Conservation (phyloP, 2,797 vertebrate genomes). For the Ctenopoma multispine region DNA sequence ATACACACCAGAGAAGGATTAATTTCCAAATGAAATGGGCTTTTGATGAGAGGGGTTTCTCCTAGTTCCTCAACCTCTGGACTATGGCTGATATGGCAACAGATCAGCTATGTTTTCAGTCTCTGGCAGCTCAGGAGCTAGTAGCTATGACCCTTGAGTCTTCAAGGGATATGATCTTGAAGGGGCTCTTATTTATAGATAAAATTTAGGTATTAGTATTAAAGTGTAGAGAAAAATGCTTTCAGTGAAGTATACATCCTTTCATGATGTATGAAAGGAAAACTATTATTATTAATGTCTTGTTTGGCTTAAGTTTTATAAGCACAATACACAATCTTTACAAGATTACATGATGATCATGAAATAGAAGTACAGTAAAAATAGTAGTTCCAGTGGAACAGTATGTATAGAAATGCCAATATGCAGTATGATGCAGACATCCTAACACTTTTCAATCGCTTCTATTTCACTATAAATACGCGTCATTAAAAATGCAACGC, state of each 20-base stretch:
- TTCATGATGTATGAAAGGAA: background rate
- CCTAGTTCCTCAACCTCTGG: conserved; percentile 13
- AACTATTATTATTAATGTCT: no score
- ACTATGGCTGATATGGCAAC: conserved; percentile 21
- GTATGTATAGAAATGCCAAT: no score
- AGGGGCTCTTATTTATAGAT: background rate
- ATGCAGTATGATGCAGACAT: no score
- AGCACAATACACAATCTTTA: no score
- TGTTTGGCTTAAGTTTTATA: no score
- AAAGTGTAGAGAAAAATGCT: background rate
- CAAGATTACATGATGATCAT: no score
- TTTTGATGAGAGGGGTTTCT: conserved; percentile 62
- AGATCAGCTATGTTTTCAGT: conserved; percentile 15
- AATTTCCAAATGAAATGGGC: conserved; percentile 52
- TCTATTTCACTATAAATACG: no score
- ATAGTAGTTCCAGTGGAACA: no score
- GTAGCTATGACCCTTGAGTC: conserved; percentile 7
- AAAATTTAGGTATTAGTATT: no score
- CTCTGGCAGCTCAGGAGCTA: background rate
- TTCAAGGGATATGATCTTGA: background rate
- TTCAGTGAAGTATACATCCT: background rate
- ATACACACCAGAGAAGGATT: conserved; percentile 45
- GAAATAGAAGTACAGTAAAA: no score
- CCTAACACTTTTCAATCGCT: no score
- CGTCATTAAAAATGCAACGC: no score